Conservation (phyloP, 2,888 invertebrate genomes). For the Eupithecia insigniata region DNA sequence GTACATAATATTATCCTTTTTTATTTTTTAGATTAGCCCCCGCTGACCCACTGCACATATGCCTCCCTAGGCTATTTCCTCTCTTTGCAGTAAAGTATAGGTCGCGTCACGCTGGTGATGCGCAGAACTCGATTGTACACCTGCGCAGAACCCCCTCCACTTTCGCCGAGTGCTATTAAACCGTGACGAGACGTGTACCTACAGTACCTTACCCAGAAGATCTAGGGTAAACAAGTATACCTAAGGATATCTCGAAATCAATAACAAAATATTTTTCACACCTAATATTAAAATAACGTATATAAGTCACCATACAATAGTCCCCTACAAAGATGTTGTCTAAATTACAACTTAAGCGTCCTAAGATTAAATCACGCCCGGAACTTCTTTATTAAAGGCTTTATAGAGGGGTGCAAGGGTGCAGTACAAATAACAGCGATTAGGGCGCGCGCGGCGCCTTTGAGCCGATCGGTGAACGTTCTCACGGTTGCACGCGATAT, state of each 20-base stretch:
- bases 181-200: too few species aligned
- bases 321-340: constrained; percentile 7
- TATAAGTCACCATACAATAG: not conserved
- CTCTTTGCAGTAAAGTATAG: not conserved
- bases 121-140: too few species aligned
- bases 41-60: not conserved
- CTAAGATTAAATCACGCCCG: constrained; percentile 29
- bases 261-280: not conserved
- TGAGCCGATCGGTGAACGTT: constrained; percentile 57
- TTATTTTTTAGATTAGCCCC: not conserved
- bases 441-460: constrained; percentile 62
- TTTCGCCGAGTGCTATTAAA: too few species aligned
- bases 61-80: not conserved
- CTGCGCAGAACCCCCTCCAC: too few species aligned
- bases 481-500: constrained; percentile 54
- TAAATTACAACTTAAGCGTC: constrained; percentile 28
- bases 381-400: constrained; percentile 29
- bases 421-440: constrained; percentile 66
- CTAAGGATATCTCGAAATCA: not conserved
- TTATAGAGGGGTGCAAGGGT: constrained; percentile 48
- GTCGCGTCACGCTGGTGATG: too few species aligned
- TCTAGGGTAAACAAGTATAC: not conserved
- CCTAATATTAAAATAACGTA: not conserved
- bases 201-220: not conserved
- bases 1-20: not conserved